Evolutionary conservation across 2,888 invertebrate species (phyloP).

Genomic region (Cryptosula pallasiana): DNA sequence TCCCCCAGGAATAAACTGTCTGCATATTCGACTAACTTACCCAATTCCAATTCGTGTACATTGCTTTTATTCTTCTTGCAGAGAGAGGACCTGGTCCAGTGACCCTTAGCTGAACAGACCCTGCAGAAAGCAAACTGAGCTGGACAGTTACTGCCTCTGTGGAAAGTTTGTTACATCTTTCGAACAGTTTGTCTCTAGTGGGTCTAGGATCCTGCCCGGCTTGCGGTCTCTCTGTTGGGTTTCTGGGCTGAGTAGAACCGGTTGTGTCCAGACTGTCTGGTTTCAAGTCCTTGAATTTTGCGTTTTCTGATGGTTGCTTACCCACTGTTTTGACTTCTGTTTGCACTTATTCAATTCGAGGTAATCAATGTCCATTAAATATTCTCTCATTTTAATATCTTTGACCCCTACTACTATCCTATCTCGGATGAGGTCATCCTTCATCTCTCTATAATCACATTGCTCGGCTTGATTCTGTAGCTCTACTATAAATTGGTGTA

Average conservation of each 20-base stretch:
- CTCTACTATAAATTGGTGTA: background rate
- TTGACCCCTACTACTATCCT: background rate
- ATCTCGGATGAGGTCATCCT: background rate
- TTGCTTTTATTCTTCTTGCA: background rate
- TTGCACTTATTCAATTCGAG: background rate
- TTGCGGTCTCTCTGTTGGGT: background rate
- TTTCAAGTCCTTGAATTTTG: background rate
- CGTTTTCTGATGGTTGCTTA: background rate
- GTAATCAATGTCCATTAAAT: background rate
- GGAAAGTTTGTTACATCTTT: too few relatives aligned
- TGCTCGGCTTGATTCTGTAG: background rate
- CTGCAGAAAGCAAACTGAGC: too few relatives aligned
- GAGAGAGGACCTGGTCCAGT: background rate
- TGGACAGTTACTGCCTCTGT: too few relatives aligned
- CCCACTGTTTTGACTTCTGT: background rate
- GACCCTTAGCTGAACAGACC: too few relatives aligned
- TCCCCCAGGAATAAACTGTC: background rate
- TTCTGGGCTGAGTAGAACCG: too few relatives aligned
- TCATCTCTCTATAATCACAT: background rate
- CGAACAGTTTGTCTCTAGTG: too few relatives aligned
- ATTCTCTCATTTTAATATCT: background rate
- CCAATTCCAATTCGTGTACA: background rate
- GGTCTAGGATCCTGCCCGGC: background rate
- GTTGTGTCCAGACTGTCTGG: too few relatives aligned
- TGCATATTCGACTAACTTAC: background rate